phyloP scores from a whole-genome alignment of 2,113 vertebrate species.

The Psilopsiagon aurifrons region DNA sequence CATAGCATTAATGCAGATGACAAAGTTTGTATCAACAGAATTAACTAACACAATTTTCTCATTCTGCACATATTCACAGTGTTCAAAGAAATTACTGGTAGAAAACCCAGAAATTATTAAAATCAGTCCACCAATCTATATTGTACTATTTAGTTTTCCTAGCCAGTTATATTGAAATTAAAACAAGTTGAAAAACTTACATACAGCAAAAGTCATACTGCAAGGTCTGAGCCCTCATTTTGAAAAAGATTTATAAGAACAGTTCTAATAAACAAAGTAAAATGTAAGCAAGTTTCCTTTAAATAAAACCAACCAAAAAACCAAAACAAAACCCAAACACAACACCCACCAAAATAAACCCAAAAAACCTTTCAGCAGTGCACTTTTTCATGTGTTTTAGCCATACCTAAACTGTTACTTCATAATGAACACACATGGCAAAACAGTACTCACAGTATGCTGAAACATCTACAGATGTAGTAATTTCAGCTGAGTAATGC shows the following conservation, averaged over 20 bases:
- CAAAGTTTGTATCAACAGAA: not conserved
- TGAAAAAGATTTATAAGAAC: not conserved
- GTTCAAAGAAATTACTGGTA: not conserved
- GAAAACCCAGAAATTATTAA: not conserved
- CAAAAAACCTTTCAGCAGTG: not conserved
- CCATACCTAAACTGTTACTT: not conserved
- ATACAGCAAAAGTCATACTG: not conserved
- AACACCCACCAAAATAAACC: not conserved
- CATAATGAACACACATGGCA: not conserved
- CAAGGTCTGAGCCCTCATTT: not conserved
- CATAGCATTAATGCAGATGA: not conserved
- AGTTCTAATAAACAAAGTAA: not conserved
- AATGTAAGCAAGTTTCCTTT: not conserved
- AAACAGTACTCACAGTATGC: not conserved
- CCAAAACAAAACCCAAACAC: not conserved
- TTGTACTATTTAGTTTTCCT: not conserved
- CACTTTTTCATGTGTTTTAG: not conserved
- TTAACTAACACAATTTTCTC: not conserved
- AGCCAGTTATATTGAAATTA: not conserved
- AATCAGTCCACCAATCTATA: not conserved
- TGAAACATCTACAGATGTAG: not conserved
- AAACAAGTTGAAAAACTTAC: not conserved
- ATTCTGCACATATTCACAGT: not conserved
- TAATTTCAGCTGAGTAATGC: not conserved
- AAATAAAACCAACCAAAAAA: not conserved